Base-by-base conservation (phyloP, 2,113 vertebrate species). In the Lophotis ruficrista region DNA sequence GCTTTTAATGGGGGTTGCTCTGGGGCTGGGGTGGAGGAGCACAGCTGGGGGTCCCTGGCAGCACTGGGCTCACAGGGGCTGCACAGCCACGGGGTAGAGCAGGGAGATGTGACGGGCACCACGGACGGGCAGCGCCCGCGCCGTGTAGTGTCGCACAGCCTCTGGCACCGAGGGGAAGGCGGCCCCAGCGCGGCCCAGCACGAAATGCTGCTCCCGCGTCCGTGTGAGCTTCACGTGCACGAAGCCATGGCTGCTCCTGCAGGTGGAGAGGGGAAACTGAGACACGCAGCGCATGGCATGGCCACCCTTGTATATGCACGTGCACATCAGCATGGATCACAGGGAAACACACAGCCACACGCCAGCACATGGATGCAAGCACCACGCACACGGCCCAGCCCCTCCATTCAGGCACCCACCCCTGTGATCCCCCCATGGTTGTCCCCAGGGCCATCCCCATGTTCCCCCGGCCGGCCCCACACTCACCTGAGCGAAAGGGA, bases 181-280 rank as follows among this genome's bases (percentile, higher is more conserved):
- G 28, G 99, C 99, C 3, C 99, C 99, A 97, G 99, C 99, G 75
- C 99, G 99, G 3, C 99, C 99, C 5, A 99, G 98, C 33, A 99
- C 97, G 27, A 98, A 98, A 33, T 98, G 98, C 23, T 98, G 98
- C 14, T 99, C 99, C 53, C 98, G 95, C 1, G 98, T 98, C 92
- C 97, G 94, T 0, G 98, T 93, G 81, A 99, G 99, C 97, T 99
- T 99, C 98, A 99, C 99, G 53, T 99, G 99, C 98, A 99, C 98
- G 86, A 99, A 99, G 53, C 99, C 99, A 12, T 99, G 99, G 93
- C 98, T 99, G 97, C 99, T 99, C 98, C 99, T 99, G 98, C 0
- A 16, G 84, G 54, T 0, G 7, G 12, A 17, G 30, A 24, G 5
- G 61, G 71, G 61, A 71, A 68, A 48, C 50, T 48, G 87, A 87